Evolutionary conservation across 1,140 invertebrate species (phyloP), one percentile per base, ranked within the genome.

Genomic region (Ceratoteleas bidentatus): DNA sequence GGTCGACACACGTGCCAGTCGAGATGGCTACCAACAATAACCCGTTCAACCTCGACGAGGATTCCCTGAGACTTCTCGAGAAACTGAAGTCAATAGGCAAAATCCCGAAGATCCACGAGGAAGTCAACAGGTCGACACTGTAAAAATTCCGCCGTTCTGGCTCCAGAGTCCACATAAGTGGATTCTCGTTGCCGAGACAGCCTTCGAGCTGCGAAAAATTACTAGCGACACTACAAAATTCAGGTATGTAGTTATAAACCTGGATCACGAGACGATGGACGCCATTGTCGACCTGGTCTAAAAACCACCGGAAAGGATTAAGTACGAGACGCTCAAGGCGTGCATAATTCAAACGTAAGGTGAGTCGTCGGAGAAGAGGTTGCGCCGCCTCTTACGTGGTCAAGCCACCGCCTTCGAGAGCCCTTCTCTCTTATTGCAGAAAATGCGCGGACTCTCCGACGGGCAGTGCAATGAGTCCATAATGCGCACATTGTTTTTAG

Each of bases 161-260:
- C 33, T 7, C 7, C 36, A 38, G 24, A 6, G 13, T 8, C 64
- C 50, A n/a, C 36, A 9, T 6, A 14, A 11, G 5, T 68, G 38
- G 11, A 56, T 68, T 40, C 32, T 11, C 34, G 16, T 50, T 3
- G 34, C n/a, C 45, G 72, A 78, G 0, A 75, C 15, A 10, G 8
- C 38, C 7, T 60, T 60, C n/a, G 40, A 47, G 6, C 15, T 60
- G 0, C 14, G 11, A 3, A 38, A 15, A 6, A 33, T 60, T 15
- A 60, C 57, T 6, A 32, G 14, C 16, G 57, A 60, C 10, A n/a
- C 14, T 6, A 60, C 81, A 0, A 86, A 85, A 57, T 86, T 64
- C 43, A 8, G 16, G 69, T 32, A 11, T 62, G 6, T 84, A 0
- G 15, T 86, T 3, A 36, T 49, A 7, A 61, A 77, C 15, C 50